phyloP scores from a whole-genome alignment of 2,797 vertebrate genomes.

The Coregonus suidteri region DNA sequence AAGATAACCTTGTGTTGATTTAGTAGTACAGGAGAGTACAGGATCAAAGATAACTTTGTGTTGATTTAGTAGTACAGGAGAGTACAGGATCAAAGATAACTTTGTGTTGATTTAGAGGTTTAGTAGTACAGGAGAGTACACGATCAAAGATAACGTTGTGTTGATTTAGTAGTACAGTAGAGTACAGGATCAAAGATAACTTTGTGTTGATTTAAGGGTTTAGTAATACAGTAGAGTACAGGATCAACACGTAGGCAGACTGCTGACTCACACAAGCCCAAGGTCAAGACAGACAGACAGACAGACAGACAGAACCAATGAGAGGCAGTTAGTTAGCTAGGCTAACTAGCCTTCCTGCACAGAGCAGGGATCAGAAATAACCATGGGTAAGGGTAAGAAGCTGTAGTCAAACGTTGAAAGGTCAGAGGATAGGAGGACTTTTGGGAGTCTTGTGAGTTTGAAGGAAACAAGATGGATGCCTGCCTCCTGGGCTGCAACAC shows the following conservation, averaged over 20 bases:
- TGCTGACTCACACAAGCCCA: not conserved
- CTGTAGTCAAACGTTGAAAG: too few species aligned
- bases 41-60: constrained; percentile 41
- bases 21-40: too few species aligned
- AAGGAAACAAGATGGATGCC: too few species aligned
- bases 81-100: not conserved
- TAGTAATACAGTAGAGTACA: not conserved
- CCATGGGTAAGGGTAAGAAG: too few species aligned
- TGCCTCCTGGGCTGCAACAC: too few species aligned
- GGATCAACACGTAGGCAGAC: constrained; percentile 3
- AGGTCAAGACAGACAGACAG: not conserved
- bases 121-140: constrained; percentile 3
- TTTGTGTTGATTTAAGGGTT: constrained; percentile 44
- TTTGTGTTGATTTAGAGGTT: too few species aligned
- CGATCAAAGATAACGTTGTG: too few species aligned
- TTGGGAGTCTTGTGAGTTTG: too few species aligned
- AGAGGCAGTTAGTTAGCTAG: too few species aligned
- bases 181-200: constrained; percentile 10
- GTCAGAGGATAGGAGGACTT: too few species aligned
- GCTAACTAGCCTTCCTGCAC: too few species aligned
- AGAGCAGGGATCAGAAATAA: too few species aligned
- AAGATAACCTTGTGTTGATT: constrained; percentile 41
- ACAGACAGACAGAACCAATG: not conserved
- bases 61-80: constrained; percentile 36
- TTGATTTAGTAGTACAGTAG: constrained; percentile 14